Base-by-base conservation (phyloP, 2,113 vertebrate genomes). In the Agapornis roseicollis region DNA sequence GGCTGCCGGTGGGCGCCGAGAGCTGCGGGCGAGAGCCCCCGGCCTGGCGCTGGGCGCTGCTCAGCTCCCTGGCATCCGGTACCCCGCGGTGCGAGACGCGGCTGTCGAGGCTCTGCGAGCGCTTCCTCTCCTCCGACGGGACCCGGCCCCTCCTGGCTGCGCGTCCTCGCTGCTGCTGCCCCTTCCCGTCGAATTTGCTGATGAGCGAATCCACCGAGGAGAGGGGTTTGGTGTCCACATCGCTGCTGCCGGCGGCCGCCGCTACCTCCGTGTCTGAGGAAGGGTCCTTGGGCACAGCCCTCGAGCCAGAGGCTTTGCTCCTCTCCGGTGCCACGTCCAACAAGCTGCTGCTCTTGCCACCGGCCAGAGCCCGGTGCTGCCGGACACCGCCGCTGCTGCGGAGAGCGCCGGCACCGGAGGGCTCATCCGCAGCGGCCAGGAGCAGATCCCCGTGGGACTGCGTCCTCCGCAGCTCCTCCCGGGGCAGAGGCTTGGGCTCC, bases 391-490 rank as follows among this genome's bases (percentile, higher is more conserved):
- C 96, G 1, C 42, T 1, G 6, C 17, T 35, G 27, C 19, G 10
- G 8, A 60, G 41, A 5, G 53, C 49, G 1, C 52, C 31, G 12
- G 33, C 1, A 10, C 35, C 70, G 1, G 28, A 58, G 17, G 83
- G 66, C 24, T 89, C 84, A 0, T 53, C 87, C 0, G 1, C 1
- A 4, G 78, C n/a, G 5, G 90, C 44, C 4, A 98, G 94, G 31
- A 98, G 93, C 72, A 99, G 94, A 1, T 98, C 99, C n/a, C 98
- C 98, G 3, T 99, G 98, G 11, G 99, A 99, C 74, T 98, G 99
- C 8, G 98, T 98, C 46, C 99, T 97, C 6, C 98, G 98, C 25
- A 99, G 72, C 84, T 98, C 88, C 55, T 97, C 77, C 82, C 64
- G 17, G 3, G 24, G 61, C 11, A 15, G 25, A 8, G 55, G 6